Percentiles rank a stretch among this genome's conserved stretches.
Evolutionary conservation across 2,113 vertebrate genomes (phyloP).

Genomic region (Tauraco erythrolophus): DNA sequence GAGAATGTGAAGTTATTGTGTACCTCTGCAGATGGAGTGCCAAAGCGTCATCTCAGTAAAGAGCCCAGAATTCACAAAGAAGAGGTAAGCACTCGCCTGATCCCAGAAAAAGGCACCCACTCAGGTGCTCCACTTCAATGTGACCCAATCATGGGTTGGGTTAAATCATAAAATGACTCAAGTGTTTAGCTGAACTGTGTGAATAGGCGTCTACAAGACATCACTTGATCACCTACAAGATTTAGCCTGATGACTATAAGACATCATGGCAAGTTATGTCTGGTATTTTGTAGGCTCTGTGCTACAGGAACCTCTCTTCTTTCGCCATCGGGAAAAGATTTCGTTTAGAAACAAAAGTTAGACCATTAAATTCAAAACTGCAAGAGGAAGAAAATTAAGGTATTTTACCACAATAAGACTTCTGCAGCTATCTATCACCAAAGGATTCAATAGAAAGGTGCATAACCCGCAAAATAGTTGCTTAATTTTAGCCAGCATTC

Average conservation of each 20-base stretch:
- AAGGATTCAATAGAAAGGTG: not conserved
- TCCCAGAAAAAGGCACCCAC: not conserved
- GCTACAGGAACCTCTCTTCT: not conserved
- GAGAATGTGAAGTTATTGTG: not conserved
- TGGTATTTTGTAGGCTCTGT: not conserved
- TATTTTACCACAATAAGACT: not conserved
- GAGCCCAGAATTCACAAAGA: not conserved
- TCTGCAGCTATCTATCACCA: not conserved
- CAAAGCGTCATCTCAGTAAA: not conserved
- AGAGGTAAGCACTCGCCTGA: not conserved
- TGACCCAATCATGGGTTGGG: not conserved
- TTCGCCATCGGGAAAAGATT: no score
- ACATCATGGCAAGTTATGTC: not conserved
- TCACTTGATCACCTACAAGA: fast-evolving
- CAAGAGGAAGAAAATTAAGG: not conserved
- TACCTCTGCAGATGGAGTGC: not conserved
- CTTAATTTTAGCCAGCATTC: not conserved
- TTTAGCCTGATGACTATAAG: not conserved
- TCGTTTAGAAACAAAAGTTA: no score
- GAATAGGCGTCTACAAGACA: not conserved
- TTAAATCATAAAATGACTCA: not conserved
- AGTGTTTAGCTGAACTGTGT: not conserved
- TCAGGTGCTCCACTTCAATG: not conserved
- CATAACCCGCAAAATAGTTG: not conserved
- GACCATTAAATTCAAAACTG: not conserved